Conservation (phyloP, 2,113 vertebrate species). For the Poeciliopsis prolifica region DNA sequence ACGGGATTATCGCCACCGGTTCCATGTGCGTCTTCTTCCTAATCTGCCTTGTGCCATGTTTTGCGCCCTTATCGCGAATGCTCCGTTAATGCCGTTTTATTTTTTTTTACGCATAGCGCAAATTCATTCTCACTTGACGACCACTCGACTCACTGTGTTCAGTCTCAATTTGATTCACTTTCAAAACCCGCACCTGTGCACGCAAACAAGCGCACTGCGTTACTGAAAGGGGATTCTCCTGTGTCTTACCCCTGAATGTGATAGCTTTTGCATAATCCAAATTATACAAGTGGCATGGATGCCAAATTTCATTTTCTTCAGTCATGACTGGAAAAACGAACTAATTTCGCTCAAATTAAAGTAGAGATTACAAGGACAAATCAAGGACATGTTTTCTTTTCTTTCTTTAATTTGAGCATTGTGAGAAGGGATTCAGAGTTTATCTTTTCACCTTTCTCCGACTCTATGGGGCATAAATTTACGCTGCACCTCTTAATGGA, state of each 20-base stretch:
- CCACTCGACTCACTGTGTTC: conserved; percentile 17
- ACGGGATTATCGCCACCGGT: conserved; percentile 65
- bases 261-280: conserved; percentile 45
- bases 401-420: conserved; percentile 20
- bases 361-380: conserved; percentile 71
- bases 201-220: conserved; percentile 11
- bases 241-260: neutral
- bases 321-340: conserved; percentile 6
- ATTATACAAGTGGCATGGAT: conserved; percentile 34
- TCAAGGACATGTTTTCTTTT: conserved; percentile 71
- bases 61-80: conserved; percentile 55
- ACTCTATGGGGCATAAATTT: neutral
- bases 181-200: conserved; percentile 1
- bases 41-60: conserved; percentile 63
- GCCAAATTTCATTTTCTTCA: neutral
- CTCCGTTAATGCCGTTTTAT: conserved; percentile 35
- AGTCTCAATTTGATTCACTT: conserved; percentile 13
- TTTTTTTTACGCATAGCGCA: conserved; percentile 65
- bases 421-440: neutral
- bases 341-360: conserved; percentile 24
- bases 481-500: neutral
- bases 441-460: neutral
- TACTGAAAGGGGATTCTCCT: conserved; percentile 25
- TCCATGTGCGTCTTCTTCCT: conserved; percentile 48
- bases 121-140: conserved; percentile 47